Evolutionary conservation across 2,797 vertebrate species (phyloP).

Genomic region (Trachurus trachurus): DNA sequence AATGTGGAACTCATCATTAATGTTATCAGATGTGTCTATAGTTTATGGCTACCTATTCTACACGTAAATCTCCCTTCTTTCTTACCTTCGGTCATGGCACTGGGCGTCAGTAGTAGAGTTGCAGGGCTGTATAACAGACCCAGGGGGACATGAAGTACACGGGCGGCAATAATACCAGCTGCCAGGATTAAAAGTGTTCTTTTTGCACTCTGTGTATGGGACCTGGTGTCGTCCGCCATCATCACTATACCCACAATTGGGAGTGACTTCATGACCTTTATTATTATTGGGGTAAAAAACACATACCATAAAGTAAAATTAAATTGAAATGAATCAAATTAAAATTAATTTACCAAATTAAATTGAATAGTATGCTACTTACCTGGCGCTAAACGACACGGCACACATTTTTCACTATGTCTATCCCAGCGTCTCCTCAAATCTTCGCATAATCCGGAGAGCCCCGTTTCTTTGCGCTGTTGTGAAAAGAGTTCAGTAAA

Average conservation of each 20-base stretch:
- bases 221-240: rapidly evolving
- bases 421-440: rapidly evolving
- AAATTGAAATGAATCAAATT: background rate
- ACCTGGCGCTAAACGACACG: rapidly evolving
- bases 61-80: too few relatives aligned
- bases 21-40: too few relatives aligned
- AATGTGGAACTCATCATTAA: too few relatives aligned
- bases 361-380: background rate
- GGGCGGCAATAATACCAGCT: rapidly evolving
- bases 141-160: rapidly evolving
- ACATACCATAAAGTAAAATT: background rate
- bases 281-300: background rate
- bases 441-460: rapidly evolving
- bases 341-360: background rate
- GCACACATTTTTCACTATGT: rapidly evolving
- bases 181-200: conserved; percentile 51
- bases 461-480: too few relatives aligned
- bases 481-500: too few relatives aligned
- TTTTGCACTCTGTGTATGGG: rapidly evolving
- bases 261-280: conserved; percentile 43
- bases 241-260: conserved; percentile 68
- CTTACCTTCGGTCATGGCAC: conserved; percentile 5
- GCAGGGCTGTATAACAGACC: rapidly evolving
- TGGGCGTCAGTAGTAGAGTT: background rate
- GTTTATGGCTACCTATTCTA: too few relatives aligned